A percentile compares a stretch with the other conserved stretches of the same genome.
phyloP scores from a whole-genome alignment of 2,888 invertebrate species.

The Oligia latruncula region DNA sequence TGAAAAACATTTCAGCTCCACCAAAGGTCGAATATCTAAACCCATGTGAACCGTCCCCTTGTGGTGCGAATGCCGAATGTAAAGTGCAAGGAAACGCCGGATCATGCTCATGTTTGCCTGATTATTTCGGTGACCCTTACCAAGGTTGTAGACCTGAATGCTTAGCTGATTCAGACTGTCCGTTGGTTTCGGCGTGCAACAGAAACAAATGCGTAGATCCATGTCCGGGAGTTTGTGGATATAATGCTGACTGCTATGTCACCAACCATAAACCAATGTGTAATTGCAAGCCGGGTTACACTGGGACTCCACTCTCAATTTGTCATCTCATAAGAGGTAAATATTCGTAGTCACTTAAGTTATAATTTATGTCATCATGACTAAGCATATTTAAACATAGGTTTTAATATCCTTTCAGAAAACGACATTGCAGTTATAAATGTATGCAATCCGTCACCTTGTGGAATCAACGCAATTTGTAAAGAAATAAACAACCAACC shows the following conservation, averaged over 20 bases:
- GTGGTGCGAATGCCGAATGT: constrained; percentile 93
- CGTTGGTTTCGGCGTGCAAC: constrained; percentile 91
- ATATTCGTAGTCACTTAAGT: constrained; percentile 49
- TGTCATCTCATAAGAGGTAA: constrained; percentile 83
- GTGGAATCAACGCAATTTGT: constrained; percentile 93
- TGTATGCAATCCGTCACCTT: constrained; percentile 94
- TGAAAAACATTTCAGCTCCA: constrained; percentile 86
- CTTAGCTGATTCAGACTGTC: constrained; percentile 91
- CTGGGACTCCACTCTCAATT: constrained; percentile 92
- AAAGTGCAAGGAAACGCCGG: constrained; percentile 93
- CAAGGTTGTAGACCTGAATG: constrained; percentile 93
- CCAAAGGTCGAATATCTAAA: constrained; percentile 85
- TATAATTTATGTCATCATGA: background rate
- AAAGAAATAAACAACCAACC: constrained; percentile 92
- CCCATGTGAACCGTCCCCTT: constrained; percentile 92
- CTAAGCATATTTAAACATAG: constrained; percentile 15
- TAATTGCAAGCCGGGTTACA: constrained; percentile 90
- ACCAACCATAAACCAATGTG: constrained; percentile 92
- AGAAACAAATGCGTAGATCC: constrained; percentile 92
- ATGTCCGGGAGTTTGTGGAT: constrained; percentile 92
- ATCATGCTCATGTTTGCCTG: constrained; percentile 92
- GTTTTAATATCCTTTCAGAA: constrained; percentile 74
- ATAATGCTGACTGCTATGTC: constrained; percentile 92
- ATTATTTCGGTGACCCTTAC: constrained; percentile 94
- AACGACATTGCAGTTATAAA: constrained; percentile 80